A percentile compares a stretch with the other conserved stretches of the same genome.
Conservation (phyloP, 2,888 invertebrate genomes). For the Dryobota labecula region DNA sequence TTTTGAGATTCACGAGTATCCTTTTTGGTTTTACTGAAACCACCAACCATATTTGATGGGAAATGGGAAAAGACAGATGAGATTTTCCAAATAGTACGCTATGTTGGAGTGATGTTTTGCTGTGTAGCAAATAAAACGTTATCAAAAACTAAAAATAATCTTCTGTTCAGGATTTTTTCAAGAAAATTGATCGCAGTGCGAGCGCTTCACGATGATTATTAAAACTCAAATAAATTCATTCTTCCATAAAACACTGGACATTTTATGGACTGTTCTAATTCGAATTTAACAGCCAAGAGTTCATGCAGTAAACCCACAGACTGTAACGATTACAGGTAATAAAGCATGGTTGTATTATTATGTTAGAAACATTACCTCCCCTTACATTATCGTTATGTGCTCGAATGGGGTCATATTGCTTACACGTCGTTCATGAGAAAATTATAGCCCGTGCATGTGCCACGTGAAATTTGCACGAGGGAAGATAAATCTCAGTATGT, state of each 20-base stretch:
- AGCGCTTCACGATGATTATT: neutral
- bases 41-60: conserved; percentile 35
- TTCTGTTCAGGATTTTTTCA: neutral
- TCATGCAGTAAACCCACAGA: conserved; percentile 29
- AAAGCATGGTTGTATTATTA: conserved; percentile 49
- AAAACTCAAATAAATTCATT: conserved; percentile 22
- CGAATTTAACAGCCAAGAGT: conserved; percentile 23
- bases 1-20: conserved; percentile 12
- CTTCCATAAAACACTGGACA: conserved; percentile 7
- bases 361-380: conserved; percentile 37
- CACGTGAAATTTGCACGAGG: conserved; percentile 11
- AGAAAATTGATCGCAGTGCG: too few species aligned
- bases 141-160: neutral
- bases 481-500: conserved; percentile 26
- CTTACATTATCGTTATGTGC: conserved; percentile 27
- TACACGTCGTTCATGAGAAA: conserved; percentile 41
- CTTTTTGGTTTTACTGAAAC: conserved; percentile 29
- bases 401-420: conserved; percentile 47
- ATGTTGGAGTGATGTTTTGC: neutral
- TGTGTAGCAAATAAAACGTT: neutral
- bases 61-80: conserved; percentile 18
- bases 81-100: neutral
- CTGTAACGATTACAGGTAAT: conserved; percentile 47
- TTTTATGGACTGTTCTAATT: conserved; percentile 43
- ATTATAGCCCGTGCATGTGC: conserved; percentile 25